Percentiles rank a stretch among this genome's conserved stretches.
phyloP scores from a whole-genome alignment of 1,140 invertebrate genomes.

The Bombus sibiricus region DNA sequence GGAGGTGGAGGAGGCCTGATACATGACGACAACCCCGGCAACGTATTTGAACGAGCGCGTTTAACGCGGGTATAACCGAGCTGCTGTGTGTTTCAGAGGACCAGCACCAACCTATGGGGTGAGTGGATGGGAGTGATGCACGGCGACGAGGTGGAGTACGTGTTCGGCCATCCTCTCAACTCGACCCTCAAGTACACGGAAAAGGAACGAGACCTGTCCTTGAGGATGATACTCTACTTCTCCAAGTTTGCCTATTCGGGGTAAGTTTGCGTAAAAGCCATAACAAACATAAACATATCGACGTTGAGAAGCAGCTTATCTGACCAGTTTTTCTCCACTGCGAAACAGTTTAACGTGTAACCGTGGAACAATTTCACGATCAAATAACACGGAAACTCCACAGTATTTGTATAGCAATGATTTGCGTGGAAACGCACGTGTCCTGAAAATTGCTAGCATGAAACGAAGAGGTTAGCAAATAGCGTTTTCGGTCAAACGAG shows the following conservation, averaged over 20 bases:
- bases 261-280: slow-evolving; percentile 84
- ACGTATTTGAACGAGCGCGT: slow-evolving; percentile 9
- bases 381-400: no score
- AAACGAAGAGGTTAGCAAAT: no score
- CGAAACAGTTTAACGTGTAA: no score
- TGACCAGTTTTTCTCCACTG: not conserved
- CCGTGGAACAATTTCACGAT: no score
- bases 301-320: not conserved
- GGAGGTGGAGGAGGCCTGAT: not conserved
- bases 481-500: no score
- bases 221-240: slow-evolving; percentile 93
- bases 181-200: slow-evolving; percentile 91
- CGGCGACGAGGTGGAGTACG: slow-evolving; percentile 97
- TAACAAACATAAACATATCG: not conserved
- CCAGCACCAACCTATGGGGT: slow-evolving; percentile 94
- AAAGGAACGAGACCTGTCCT: slow-evolving; percentile 91
- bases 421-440: no score
- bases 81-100: slow-evolving; percentile 87
- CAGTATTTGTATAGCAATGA: no score
- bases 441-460: no score
- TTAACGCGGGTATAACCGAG: not conserved
- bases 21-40: not conserved
- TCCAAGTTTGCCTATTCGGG: slow-evolving; percentile 93
- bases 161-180: slow-evolving; percentile 96
- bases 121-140: slow-evolving; percentile 99